These are phyloP conservation scores for Seriola dumerili DNA, from an alignment of 2,113 vertebrate species.

Conservation along the genomic window DNA sequence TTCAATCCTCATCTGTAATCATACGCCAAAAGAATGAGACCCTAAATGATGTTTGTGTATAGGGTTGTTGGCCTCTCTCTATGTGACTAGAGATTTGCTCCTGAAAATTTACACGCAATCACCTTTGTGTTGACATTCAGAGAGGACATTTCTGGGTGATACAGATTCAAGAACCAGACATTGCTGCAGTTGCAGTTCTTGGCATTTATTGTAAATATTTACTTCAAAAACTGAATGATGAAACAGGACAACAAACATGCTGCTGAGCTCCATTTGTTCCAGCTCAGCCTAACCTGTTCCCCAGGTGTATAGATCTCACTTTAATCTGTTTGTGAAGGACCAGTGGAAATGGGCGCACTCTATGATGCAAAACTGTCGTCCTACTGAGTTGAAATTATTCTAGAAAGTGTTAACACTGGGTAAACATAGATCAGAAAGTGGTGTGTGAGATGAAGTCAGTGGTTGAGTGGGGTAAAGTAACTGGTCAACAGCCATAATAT, in stretches of 20 bases:
- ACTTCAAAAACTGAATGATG: background rate
- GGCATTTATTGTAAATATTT: background rate
- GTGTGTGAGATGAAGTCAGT: background rate
- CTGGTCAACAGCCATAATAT: background rate
- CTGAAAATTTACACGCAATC: background rate
- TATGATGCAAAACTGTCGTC: slow-evolving; percentile 42
- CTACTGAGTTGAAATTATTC: background rate
- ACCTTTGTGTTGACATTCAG: background rate
- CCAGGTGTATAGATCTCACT: background rate
- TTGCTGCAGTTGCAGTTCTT: background rate
- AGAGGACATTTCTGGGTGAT: background rate
- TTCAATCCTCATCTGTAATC: slow-evolving; percentile 12
- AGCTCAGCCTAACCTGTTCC: background rate
- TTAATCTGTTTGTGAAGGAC: background rate
- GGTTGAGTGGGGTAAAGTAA: background rate
- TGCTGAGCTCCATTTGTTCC: background rate
- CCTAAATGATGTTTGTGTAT: slow-evolving; percentile 3
- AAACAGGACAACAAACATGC: background rate
- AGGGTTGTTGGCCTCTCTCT: background rate
- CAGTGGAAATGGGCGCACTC: slow-evolving; percentile 20
- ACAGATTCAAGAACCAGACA: background rate
- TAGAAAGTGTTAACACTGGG: background rate
- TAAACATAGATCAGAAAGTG: slow-evolving; percentile 7
- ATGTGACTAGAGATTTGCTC: background rate
- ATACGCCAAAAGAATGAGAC: background rate